Evolutionary conservation across 1,140 invertebrate genomes (phyloP), one percentile per base, ranked within the genome.

Genomic region (Choristoneura fumiferana): DNA sequence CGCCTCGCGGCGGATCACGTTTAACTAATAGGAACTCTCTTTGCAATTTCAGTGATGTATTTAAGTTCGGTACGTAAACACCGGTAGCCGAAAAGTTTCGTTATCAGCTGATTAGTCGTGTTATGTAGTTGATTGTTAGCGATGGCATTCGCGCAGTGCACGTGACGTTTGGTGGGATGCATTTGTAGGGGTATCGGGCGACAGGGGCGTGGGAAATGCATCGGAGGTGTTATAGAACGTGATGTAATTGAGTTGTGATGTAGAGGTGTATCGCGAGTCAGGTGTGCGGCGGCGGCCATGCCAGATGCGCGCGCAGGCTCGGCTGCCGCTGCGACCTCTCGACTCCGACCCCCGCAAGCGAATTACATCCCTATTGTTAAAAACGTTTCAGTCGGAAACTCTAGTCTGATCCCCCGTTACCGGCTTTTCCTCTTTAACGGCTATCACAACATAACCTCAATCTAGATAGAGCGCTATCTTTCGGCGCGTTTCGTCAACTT

Each of bases 391-490:
- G 75, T 76, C 59, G 61, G 14, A 71, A 73, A 78, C 78, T 69
- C 57, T 60, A 56, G 13, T 62, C 65, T 13, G 62, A 45, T 40
- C 37, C 61, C 67, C 62, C 53, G 52, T 69, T 61, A 64, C 76
- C 82, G 79, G 79, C 76, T 73, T 84, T 79, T 83, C 65, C 64
- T 62, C 73, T 37, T 70, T 78, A 84, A 84, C 75, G 76, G 76
- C 78, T 83, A 83, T 82, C 81, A 89, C 80, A 89, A 88, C 84
- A 88, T 88, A 88, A 85, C 85, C 85, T 88, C 85, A 87, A 85
- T 72, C 70, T 76, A 78, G 65, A 76, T 76, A 78, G 65, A 71
- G 73, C 73, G 69, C 73, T 71, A 69, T 69, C 57, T 40, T 78
- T 69, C 74, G 80, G 65, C 70, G 73, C 75, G 71, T 62, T 73